These are phyloP conservation scores for Lates calcarifer DNA, from an alignment of 2,113 vertebrate species.

Conservation along the genomic window DNA sequence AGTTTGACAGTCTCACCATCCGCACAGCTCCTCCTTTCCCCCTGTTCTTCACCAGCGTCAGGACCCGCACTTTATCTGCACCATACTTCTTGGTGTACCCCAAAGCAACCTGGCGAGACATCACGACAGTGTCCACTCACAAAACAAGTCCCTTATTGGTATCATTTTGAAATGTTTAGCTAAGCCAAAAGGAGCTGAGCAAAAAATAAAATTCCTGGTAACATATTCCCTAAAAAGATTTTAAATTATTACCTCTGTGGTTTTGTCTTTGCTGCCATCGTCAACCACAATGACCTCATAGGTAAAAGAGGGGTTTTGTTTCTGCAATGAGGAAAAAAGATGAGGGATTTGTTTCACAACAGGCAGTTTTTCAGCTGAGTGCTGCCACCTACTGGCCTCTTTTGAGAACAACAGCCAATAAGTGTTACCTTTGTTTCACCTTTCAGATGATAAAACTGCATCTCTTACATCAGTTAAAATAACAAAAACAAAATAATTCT, in stretches of 20 bases:
- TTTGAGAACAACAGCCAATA: neutral
- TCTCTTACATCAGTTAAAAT: neutral
- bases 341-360: neutral
- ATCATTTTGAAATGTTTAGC: neutral
- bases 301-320: slow-evolving; percentile 87
- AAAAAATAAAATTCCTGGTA: neutral
- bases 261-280: slow-evolving; percentile 96
- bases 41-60: slow-evolving; percentile 91
- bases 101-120: slow-evolving; percentile 87
- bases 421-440: neutral
- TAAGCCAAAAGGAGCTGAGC: neutral
- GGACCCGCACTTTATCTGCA: slow-evolving; percentile 92
- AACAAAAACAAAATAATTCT: neutral
- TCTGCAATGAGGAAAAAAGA: slow-evolving; percentile 82
- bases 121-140: neutral
- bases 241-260: slow-evolving; percentile 86
- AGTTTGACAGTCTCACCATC: slow-evolving; percentile 86
- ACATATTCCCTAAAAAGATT: neutral
- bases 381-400: slow-evolving; percentile 71
- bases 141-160: neutral
- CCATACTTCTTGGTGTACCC: slow-evolving; percentile 90
- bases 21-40: slow-evolving; percentile 96
- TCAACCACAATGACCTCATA: slow-evolving; percentile 97
- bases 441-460: neutral
- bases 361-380: slow-evolving; percentile 21